Evolutionary conservation across 2,113 vertebrate species (phyloP).

Genomic region (Gadus macrocephalus): DNA sequence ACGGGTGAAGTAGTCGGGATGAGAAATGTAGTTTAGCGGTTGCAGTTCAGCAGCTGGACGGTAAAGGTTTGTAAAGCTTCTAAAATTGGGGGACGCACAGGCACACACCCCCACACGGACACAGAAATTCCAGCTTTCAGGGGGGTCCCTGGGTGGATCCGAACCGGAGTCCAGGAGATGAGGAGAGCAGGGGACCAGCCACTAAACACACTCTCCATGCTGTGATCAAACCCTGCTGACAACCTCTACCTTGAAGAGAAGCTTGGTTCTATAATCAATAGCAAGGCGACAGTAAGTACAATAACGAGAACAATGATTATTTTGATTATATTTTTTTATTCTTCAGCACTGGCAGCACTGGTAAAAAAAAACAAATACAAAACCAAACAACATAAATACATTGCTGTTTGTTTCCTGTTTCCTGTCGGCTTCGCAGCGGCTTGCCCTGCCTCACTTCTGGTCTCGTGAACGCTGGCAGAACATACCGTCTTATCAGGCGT

Average conservation of each 20-base stretch:
- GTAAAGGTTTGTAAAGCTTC: neutral
- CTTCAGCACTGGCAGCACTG: too few species aligned
- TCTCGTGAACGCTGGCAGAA: neutral
- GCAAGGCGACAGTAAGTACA: too few species aligned
- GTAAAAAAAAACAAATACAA: neutral
- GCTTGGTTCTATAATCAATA: too few species aligned
- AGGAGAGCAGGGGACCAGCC: constrained; percentile 18
- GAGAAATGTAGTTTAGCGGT: neutral
- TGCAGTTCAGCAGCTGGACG: neutral
- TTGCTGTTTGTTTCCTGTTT: constrained; percentile 17
- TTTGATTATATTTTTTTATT: too few species aligned
- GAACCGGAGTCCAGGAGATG: constrained; percentile 35
- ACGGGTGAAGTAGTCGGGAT: too few species aligned
- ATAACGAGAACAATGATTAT: too few species aligned
- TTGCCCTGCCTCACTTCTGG: constrained; percentile 15
- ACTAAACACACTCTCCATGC: constrained; percentile 25
- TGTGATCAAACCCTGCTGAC: neutral
- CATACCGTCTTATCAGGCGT: constrained; percentile 57
- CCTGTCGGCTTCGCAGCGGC: neutral
- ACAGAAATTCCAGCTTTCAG: constrained; percentile 43
- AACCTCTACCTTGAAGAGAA: too few species aligned
- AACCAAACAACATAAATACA: constrained; percentile 44
- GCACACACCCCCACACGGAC: too few species aligned
- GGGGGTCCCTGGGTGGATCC: constrained; percentile 41
- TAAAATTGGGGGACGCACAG: too few species aligned